Evolutionary conservation across 2,888 invertebrate species (phyloP).

Genomic region (Colletes collaris): DNA sequence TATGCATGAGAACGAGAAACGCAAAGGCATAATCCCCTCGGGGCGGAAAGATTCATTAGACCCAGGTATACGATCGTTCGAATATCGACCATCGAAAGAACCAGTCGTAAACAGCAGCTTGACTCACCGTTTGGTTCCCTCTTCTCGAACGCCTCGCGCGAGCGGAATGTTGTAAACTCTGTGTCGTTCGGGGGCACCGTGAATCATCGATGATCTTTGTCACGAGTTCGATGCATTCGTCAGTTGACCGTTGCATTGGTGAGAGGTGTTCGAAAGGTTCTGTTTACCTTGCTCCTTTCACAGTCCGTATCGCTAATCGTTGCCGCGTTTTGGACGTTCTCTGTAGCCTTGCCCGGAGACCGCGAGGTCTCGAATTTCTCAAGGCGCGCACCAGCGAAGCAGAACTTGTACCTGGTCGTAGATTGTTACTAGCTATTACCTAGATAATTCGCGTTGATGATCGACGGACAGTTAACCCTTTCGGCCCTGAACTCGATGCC

Average conservation of each 20-base stretch:
- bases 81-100: too few relatives aligned
- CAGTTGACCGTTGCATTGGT: not conserved
- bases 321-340: not conserved
- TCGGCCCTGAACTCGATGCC: constrained; percentile 5
- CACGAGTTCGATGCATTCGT: not conserved
- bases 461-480: constrained; percentile 35
- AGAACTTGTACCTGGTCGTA: constrained; percentile 67
- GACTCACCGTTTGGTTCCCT: not conserved
- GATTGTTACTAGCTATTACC: constrained; percentile 60
- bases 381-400: constrained; percentile 20
- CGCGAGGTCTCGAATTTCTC: constrained; percentile 20
- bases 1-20: too few relatives aligned
- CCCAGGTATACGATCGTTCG: too few relatives aligned
- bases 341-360: constrained; percentile 14
- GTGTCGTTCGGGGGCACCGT: constrained; percentile 2
- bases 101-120: not conserved
- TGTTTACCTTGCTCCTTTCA: constrained; percentile 15
- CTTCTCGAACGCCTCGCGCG: not conserved
- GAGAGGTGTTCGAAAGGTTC: not conserved
- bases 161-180: too few relatives aligned
- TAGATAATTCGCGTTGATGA: constrained; percentile 40
- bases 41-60: too few relatives aligned
- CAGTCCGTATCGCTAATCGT: not conserved
- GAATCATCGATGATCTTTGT: constrained; percentile 3
- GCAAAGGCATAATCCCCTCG: too few relatives aligned